Evolutionary conservation across 30 jellyfish, hydroid and myxozoan species (phyloP).

Genomic region (Chironex yamaguchii): DNA sequence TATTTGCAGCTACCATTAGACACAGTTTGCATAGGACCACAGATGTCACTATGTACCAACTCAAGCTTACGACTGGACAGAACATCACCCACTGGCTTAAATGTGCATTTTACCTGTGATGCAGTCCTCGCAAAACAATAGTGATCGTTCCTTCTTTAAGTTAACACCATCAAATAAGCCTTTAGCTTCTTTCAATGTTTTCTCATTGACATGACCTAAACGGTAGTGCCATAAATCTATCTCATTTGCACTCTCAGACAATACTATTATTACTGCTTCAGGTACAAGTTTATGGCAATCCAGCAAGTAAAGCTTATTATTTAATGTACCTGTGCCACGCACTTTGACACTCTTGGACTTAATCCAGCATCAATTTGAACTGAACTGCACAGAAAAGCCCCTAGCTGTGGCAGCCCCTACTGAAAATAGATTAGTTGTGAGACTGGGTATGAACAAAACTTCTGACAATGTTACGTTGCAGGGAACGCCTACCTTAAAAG

Average conservation of each 20-base stretch:
- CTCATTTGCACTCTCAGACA: constrained; percentile 16
- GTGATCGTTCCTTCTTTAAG: not conserved
- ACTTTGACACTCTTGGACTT: not conserved
- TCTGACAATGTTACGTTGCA: too few relatives aligned
- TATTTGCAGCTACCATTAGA: constrained; percentile 49
- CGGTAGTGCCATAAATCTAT: constrained; percentile 23
- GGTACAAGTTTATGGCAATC: too few relatives aligned
- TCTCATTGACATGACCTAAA: constrained; percentile 25
- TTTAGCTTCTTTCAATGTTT: not conserved
- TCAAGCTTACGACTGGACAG: constrained; percentile 31
- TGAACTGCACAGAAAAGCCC: too few relatives aligned
- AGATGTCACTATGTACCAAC: constrained; percentile 63
- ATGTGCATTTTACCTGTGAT: not conserved
- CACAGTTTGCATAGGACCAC: constrained; percentile 57
- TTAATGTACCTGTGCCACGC: not conserved
- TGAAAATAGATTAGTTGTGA: too few relatives aligned
- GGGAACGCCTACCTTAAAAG: too few relatives aligned
- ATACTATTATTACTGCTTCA: too few relatives aligned
- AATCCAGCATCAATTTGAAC: too few relatives aligned
- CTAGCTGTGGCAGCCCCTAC: too few relatives aligned
- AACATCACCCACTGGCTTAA: constrained; percentile 53
- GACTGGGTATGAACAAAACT: too few relatives aligned
- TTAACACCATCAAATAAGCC: not conserved
- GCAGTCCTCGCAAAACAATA: not conserved
- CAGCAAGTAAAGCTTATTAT: constrained; percentile 41